Evolutionary conservation across 2,797 vertebrate genomes (phyloP).

Genomic region (Peromyscus melanophrys): DNA sequence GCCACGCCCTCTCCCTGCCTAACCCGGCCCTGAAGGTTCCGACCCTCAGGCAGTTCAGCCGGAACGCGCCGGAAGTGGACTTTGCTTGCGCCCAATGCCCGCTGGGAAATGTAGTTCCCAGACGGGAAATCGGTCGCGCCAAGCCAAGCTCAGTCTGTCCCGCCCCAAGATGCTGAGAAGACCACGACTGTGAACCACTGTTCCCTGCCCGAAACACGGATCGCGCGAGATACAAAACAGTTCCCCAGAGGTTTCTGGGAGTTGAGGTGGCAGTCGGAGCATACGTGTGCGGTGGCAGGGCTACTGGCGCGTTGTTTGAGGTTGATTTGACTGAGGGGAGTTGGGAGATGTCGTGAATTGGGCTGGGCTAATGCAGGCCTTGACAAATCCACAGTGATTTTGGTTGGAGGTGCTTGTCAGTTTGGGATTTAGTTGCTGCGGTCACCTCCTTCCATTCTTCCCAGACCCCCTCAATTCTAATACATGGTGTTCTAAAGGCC

Average conservation of each 20-base stretch:
- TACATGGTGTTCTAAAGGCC: background rate
- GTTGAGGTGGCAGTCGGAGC: accelerated
- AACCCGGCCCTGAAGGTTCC: background rate
- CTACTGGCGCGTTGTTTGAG: background rate
- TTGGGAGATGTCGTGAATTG: background rate
- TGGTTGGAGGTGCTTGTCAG: background rate
- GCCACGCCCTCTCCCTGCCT: background rate
- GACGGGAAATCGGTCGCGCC: accelerated
- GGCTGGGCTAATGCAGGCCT: too few species aligned
- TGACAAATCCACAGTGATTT: too few species aligned
- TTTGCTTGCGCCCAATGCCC: background rate
- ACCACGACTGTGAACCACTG: background rate
- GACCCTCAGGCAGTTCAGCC: background rate
- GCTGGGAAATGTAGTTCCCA: constrained; percentile 74
- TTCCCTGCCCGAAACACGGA: background rate
- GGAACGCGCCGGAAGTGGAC: constrained; percentile 29
- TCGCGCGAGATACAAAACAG: accelerated
- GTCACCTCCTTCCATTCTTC: background rate
- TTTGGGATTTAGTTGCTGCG: background rate
- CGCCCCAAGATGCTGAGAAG: too few species aligned
- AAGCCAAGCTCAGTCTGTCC: accelerated
- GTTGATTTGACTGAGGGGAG: background rate
- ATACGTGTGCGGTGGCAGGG: background rate
- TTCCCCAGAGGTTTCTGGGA: background rate
- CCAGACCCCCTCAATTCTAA: background rate